Evolutionary conservation across 2,113 vertebrate species (phyloP).

Genomic region (Procavia capensis): DNA sequence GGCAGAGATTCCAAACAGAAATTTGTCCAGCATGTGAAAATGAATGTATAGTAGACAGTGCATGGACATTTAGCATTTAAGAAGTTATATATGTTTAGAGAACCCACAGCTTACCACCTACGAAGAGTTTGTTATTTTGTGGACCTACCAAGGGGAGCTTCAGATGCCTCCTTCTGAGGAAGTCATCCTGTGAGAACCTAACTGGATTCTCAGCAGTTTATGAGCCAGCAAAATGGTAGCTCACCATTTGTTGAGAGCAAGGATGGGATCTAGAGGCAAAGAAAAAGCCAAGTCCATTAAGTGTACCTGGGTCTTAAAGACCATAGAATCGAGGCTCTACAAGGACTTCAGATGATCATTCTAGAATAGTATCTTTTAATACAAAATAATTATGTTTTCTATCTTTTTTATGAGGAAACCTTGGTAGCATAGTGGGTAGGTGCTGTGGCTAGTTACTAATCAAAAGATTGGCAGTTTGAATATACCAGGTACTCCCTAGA

Average conservation of each 20-base stretch:
- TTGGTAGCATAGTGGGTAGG: no score
- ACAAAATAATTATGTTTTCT: neutral
- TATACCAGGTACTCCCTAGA: no score
- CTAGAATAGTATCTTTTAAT: neutral
- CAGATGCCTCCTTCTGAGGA: accelerated
- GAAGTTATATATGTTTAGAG: neutral
- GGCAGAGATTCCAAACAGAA: neutral
- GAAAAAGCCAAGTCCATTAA: neutral
- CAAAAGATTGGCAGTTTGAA: no score
- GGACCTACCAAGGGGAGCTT: neutral
- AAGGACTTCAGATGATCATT: neutral
- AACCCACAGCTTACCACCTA: neutral
- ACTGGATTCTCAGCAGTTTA: neutral
- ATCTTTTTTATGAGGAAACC: no score
- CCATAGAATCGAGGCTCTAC: neutral
- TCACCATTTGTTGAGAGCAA: neutral
- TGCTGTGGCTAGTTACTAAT: no score
- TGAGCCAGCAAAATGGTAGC: neutral
- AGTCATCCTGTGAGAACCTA: neutral
- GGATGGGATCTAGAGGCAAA: neutral
- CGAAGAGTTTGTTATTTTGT: neutral
- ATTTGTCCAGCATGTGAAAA: neutral
- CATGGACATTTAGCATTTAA: neutral
- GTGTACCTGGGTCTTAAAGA: neutral
- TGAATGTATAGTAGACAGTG: neutral